Evolutionary conservation across 1,140 invertebrate genomes (phyloP).

Genomic region (Meteorus sp.): DNA sequence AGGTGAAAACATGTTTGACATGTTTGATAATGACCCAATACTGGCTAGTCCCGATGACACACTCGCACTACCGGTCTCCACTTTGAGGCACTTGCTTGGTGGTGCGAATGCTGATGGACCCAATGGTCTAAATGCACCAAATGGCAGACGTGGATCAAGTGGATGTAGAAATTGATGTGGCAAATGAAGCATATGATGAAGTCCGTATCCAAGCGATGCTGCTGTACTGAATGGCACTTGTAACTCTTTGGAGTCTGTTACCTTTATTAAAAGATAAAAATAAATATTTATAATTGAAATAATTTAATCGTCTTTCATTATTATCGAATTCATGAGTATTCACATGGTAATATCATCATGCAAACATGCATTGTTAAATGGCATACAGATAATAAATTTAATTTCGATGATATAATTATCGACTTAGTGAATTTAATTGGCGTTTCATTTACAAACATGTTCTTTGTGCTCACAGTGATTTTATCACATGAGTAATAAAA

Average conservation of each 20-base stretch:
- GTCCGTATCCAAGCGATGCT: constrained; percentile 57
- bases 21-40: constrained; percentile 50
- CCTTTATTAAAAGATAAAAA: constrained; percentile 39
- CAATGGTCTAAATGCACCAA: constrained; percentile 53
- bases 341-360: not conserved
- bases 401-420: too few species aligned
- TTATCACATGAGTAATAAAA: too few species aligned
- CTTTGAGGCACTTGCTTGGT: constrained; percentile 61
- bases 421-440: too few species aligned
- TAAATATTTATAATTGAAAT: not conserved
- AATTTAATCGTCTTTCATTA: not conserved
- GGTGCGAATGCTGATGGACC: constrained; percentile 62
- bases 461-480: too few species aligned
- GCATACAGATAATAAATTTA: too few species aligned
- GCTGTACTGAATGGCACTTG: constrained; percentile 59
- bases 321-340: not conserved
- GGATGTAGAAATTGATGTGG: constrained; percentile 61
- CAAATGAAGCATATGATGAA: constrained; percentile 61
- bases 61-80: constrained; percentile 50
- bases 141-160: constrained; percentile 54
- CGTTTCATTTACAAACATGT: too few species aligned
- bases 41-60: constrained; percentile 51
- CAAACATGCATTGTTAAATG: too few species aligned
- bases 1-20: constrained; percentile 58
- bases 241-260: constrained; percentile 60